Evolutionary conservation across 2,888 invertebrate genomes (phyloP).

Genomic region (Synergus laeviventris): DNA sequence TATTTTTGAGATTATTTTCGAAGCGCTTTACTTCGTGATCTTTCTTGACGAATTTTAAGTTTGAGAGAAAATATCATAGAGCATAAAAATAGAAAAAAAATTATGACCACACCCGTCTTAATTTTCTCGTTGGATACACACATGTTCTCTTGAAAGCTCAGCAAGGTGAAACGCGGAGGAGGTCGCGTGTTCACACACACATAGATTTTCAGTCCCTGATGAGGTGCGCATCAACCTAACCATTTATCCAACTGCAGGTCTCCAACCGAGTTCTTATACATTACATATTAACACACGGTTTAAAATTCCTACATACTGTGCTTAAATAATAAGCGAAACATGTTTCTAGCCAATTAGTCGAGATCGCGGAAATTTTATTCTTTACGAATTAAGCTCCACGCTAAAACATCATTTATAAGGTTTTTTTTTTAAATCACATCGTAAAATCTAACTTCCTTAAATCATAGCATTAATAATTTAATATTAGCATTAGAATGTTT

Average conservation of each 20-base stretch:
- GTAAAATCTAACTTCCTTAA: too few species aligned
- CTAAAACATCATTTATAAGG: too few species aligned
- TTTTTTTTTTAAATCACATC: too few species aligned
- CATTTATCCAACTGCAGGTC: neutral
- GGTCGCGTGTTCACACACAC: conserved; percentile 12
- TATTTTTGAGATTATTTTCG: too few species aligned
- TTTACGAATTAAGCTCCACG: too few species aligned
- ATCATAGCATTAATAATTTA: too few species aligned
- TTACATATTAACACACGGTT: neutral
- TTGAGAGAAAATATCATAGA: neutral
- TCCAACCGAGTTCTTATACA: neutral
- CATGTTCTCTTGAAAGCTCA: conserved; percentile 8
- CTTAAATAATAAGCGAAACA: neutral
- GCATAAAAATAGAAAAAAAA: neutral
- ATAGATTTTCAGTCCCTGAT: neutral
- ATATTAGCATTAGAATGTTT: too few species aligned
- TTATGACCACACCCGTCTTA: conserved; percentile 9
- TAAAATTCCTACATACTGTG: neutral
- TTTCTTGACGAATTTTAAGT: neutral
- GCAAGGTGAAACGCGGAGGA: conserved; percentile 16
- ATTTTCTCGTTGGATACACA: conserved; percentile 29
- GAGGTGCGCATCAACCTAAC: neutral
- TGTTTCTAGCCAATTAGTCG: neutral
- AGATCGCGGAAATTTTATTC: too few species aligned
- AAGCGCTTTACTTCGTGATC: too few species aligned